phyloP scores from a whole-genome alignment of 2,888 invertebrate genomes.

The Leucoptera coffeella region DNA sequence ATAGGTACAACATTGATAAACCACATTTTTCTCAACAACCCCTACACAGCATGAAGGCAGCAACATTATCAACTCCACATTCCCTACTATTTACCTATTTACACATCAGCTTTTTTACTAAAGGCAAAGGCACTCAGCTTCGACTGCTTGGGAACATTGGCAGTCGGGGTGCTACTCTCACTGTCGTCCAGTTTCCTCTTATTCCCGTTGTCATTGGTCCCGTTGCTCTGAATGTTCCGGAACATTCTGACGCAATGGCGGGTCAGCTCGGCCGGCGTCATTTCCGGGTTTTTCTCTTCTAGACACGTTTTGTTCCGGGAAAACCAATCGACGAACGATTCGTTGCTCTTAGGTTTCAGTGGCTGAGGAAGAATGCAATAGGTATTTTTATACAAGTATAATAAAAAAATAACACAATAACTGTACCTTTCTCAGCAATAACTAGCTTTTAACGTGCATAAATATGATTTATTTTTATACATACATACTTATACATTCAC shows the following conservation, averaged over 20 bases:
- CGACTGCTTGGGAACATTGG: slow-evolving; percentile 34
- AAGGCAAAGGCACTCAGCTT: slow-evolving; percentile 44
- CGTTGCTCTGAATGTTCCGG: slow-evolving; percentile 24
- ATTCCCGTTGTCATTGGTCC: slow-evolving; percentile 12
- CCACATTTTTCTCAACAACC: no score
- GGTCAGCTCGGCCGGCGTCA: slow-evolving; percentile 47
- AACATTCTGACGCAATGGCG: slow-evolving; percentile 47
- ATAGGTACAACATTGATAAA: no score
- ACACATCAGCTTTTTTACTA: slow-evolving; percentile 14
- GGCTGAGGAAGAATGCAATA: no score
- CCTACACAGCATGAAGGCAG: no score
- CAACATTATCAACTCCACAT: no score
- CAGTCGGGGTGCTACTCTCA: slow-evolving; percentile 14
- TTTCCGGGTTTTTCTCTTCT: slow-evolving; percentile 49
- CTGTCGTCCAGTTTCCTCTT: slow-evolving; percentile 30
- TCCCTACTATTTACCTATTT: neutral
- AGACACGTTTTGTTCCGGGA: slow-evolving; percentile 47
- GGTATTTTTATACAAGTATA: no score
- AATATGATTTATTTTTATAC: no score
- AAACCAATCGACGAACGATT: slow-evolving; percentile 58
- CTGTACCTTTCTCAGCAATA: no score
- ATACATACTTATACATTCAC: no score
- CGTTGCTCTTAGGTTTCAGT: slow-evolving; percentile 24
- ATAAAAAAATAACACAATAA: no score
- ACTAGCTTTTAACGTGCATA: no score